Percentiles rank a stretch among this genome's conserved stretches.
These are phyloP conservation scores for Esperia sulphurella DNA, from an alignment of 2,888 invertebrate species.

Conservation along the genomic window DNA sequence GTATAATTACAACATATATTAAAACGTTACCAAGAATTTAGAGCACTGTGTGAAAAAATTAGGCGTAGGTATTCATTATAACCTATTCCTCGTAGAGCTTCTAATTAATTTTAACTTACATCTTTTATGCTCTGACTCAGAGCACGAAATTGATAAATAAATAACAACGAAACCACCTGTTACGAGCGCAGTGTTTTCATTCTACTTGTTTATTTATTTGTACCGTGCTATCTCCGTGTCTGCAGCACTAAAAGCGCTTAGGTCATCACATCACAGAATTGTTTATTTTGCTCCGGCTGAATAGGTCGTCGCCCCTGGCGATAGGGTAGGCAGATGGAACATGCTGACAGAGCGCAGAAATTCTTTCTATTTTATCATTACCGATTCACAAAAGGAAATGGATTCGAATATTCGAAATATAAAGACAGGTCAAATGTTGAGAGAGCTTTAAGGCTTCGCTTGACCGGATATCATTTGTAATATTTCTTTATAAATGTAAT, in stretches of 20 bases:
- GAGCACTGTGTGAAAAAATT: too few relatives aligned
- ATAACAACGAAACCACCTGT: too few relatives aligned
- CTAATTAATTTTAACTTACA: too few relatives aligned
- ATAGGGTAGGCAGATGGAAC: constrained; percentile 13
- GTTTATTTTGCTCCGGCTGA: constrained; percentile 30
- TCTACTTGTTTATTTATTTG: too few relatives aligned
- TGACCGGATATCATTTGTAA: neutral
- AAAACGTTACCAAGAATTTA: too few relatives aligned
- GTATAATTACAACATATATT: too few relatives aligned
- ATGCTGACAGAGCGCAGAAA: neutral
- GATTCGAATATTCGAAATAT: neutral
- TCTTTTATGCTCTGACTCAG: too few relatives aligned
- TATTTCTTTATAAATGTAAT: too few relatives aligned
- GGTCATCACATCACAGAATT: neutral
- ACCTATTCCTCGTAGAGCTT: too few relatives aligned
- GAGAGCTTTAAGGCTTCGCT: neutral
- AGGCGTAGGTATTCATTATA: too few relatives aligned
- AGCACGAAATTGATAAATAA: too few relatives aligned
- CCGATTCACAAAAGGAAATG: neutral
- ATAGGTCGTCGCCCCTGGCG: constrained; percentile 40
- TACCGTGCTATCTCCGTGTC: too few relatives aligned
- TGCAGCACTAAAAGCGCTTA: constrained; percentile 1
- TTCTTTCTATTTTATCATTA: neutral
- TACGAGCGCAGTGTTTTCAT: neutral
- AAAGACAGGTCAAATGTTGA: neutral